Conservation (phyloP, 2,797 vertebrate genomes). For the Crotalus adamanteus region DNA sequence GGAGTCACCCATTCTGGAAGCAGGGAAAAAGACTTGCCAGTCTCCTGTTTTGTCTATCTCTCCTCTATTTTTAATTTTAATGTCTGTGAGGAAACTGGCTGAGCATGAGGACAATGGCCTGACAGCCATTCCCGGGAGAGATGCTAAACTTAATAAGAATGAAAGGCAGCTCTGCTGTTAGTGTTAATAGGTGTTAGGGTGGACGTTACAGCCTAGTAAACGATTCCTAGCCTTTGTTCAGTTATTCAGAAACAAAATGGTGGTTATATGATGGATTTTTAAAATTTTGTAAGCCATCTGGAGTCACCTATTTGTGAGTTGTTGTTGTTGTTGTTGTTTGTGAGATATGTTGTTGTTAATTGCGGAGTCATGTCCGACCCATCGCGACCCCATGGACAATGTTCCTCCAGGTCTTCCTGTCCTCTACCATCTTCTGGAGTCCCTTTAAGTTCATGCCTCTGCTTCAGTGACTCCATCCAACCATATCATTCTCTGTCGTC, state of each 20-base stretch:
- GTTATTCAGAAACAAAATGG: conserved; percentile 52
- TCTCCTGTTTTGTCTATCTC: conserved; percentile 50
- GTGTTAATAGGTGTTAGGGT: conserved; percentile 39
- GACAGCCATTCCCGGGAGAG: conserved; percentile 59
- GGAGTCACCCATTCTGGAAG: conserved; percentile 64
- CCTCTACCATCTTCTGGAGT: no score
- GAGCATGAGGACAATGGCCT: conserved; percentile 59
- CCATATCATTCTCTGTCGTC: no score
- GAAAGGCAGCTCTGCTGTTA: conserved; percentile 44
- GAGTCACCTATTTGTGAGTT: background rate
- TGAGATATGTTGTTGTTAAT: no score
- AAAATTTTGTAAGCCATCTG: background rate
- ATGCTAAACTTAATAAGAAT: conserved; percentile 53
- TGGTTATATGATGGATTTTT: conserved; percentile 19
- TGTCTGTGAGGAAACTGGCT: conserved; percentile 59
- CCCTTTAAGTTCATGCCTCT: no score
- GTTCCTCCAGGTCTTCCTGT: no score
- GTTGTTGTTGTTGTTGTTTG: no score
- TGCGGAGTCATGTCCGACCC: no score
- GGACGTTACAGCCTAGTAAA: conserved; percentile 41
- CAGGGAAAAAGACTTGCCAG: conserved; percentile 61
- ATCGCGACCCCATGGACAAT: no score
- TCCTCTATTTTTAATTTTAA: conserved; percentile 69
- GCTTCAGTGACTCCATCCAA: no score
- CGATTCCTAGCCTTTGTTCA: conserved; percentile 17